phyloP scores from a whole-genome alignment of 2,797 vertebrate genomes.

The Spondyliosoma cantharus region DNA sequence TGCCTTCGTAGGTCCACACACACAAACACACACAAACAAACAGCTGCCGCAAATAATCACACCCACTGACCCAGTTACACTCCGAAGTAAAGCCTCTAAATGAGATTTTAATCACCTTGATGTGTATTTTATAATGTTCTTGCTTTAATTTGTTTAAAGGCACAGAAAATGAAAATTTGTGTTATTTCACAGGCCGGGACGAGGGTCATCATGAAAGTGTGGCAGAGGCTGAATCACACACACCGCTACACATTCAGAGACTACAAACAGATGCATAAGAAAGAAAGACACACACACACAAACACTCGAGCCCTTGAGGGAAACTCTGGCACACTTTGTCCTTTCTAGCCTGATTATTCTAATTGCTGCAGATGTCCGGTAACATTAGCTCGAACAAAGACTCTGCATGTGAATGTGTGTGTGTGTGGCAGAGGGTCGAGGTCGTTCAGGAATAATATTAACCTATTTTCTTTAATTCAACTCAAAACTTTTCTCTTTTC shows the following conservation, averaged over 20 bases:
- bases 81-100: constrained; percentile 26
- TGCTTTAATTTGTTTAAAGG: constrained; percentile 17
- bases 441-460: constrained; percentile 32
- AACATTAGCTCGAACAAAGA: constrained; percentile 55
- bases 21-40: constrained; percentile 3
- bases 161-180: not conserved
- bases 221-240: constrained; percentile 9
- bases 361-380: constrained; percentile 78
- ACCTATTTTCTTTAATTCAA: constrained; percentile 10
- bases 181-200: not conserved
- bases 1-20: constrained; percentile 87
- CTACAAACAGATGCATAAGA: not conserved
- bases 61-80: constrained; percentile 44
- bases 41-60: constrained; percentile 37
- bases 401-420: constrained; percentile 24
- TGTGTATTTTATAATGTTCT: constrained; percentile 20
- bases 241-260: not conserved
- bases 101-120: constrained; percentile 27
- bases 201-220: not conserved
- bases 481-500: not conserved
- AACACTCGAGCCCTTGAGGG: constrained; percentile 49
- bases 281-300: constrained; percentile 4
- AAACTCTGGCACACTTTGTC: constrained; percentile 68
- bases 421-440: not conserved
- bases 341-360: constrained; percentile 71